Evolutionary conservation across 2,113 vertebrate genomes (phyloP), one percentile per base, ranked within the genome.

Genomic region (Aspiorhynchus laticeps): DNA sequence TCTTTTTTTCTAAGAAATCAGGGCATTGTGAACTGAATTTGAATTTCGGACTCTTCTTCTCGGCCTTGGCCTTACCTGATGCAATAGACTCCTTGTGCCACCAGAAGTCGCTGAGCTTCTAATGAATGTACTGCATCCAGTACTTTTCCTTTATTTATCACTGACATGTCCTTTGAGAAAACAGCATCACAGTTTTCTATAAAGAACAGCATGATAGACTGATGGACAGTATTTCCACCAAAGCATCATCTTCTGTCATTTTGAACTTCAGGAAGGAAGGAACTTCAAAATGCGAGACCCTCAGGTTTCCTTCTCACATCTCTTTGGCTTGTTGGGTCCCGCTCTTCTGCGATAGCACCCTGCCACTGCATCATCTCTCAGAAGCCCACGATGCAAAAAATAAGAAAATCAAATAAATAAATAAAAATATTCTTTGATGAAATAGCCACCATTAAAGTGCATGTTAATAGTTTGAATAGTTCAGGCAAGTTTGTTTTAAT

Each of bases 321-420:
- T 10, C 8, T 67, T 65, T 81, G 87, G 85, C 86, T 87, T 71
- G 46, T 80, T 87, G 61, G 73, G 33, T 28, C 21, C 2, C 56
- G 79, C 83, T 77, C 51, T 84, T 80, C 82, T 67, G 85, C 85
- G 69, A 87, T 53, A 88, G 85, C 69, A 76, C 65, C 41, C 51
- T 90, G 51, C 69, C 80, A 41, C 26, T 56, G 78, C 78, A 76
- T 84, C 85, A 33, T 89, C 79, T 90, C 71, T 48, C 36, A 85
- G 80, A 90, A 93, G 92, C 93, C 91, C 92, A 92, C 82, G 46
- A 83, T 92, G 93, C 93, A 95, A 94, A 93, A 93, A 86, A 69
- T 8, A 53, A 38, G 4, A 26, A 46, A 74, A 80, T 41, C 69
- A 75, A 87, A 65, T 15, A 24, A 88, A 59, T 12, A 24, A 76